These are phyloP conservation scores for Setophaga petechia DNA, from an alignment of 2,113 vertebrate genomes.

Conservation along the genomic window DNA sequence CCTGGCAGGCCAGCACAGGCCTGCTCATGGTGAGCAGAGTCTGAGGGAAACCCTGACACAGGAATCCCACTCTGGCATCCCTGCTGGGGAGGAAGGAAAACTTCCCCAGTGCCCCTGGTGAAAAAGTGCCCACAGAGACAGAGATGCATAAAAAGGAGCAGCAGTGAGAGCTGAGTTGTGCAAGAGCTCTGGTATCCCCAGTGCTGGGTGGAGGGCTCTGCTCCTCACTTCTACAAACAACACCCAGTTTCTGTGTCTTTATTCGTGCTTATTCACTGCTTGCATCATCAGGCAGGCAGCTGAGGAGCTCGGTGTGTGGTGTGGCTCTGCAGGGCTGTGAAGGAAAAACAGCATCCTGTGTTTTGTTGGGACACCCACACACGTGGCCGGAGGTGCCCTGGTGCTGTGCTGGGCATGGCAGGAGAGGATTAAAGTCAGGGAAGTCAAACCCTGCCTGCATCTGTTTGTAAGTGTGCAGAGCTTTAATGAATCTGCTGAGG, in stretches of 20 bases:
- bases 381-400: background rate
- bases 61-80: background rate
- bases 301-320: background rate
- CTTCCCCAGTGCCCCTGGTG: conserved; percentile 63
- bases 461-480: background rate
- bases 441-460: background rate
- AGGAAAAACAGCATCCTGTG: background rate
- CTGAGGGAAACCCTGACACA: background rate
- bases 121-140: conserved; percentile 68
- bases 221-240: conserved; percentile 23
- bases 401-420: background rate
- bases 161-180: background rate
- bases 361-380: background rate
- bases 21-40: background rate
- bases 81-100: conserved; percentile 74
- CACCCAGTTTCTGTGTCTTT: conserved; percentile 56
- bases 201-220: conserved; percentile 34
- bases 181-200: conserved; percentile 32
- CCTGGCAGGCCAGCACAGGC: background rate
- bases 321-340: background rate
- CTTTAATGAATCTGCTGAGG: background rate
- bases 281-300: conserved; percentile 30
- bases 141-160: background rate
- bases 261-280: conserved; percentile 48
- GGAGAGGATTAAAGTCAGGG: background rate